phyloP scores from a whole-genome alignment of 2,113 vertebrate genomes.

The Myrmecophaga tridactyla region DNA sequence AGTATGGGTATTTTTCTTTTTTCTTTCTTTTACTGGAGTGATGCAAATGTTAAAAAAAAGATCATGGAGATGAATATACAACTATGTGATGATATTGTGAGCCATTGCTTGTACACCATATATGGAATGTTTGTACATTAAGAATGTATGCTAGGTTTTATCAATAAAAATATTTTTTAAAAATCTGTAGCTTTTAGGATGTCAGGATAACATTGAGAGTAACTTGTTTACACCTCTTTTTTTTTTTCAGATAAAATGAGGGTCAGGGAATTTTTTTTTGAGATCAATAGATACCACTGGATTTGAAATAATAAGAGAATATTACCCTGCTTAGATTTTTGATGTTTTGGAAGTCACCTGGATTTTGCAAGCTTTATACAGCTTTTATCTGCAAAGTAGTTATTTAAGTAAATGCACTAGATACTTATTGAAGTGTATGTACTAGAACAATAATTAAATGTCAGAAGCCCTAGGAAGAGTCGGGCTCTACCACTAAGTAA shows the following conservation, averaged over 20 bases:
- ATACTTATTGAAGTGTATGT: neutral
- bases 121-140: too few species aligned
- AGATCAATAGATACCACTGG: neutral
- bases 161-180: neutral
- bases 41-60: too few species aligned
- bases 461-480: neutral
- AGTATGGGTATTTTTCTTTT: too few species aligned
- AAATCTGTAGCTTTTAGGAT: neutral
- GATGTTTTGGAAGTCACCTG: neutral
- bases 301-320: neutral
- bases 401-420: neutral
- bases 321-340: neutral
- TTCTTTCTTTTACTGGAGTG: too few species aligned
- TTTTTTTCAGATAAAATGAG: neutral
- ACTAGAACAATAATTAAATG: neutral
- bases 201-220: neutral
- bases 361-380: neutral
- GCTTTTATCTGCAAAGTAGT: neutral
- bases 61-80: too few species aligned
- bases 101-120: too few species aligned
- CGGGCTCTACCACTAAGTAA: neutral
- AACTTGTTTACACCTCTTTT: neutral
- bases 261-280: neutral
- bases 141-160: too few species aligned
- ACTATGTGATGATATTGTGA: too few species aligned